Base-by-base conservation (phyloP, 2,888 invertebrate species). In the Zygaena filipendulae region DNA sequence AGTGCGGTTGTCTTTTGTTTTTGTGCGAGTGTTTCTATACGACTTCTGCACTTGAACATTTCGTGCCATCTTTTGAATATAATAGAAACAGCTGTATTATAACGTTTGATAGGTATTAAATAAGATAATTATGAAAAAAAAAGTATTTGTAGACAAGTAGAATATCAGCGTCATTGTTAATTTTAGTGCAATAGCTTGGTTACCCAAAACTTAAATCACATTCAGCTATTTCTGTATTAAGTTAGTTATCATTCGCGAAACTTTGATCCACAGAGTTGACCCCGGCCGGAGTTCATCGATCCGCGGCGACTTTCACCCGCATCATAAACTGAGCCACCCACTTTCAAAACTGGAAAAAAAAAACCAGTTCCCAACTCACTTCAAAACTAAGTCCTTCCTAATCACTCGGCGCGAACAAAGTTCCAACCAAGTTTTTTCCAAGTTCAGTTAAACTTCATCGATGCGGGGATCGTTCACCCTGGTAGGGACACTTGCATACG, bases 381-480 rank as follows among this genome's bases (percentile, higher is more conserved):
- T 77, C 68, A 70, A 61, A 79, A 79, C 77, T 77, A 77, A 79
- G 74, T 75, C 74, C n/a, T 66, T 74, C 72, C 77, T 79, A 79
- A 79, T 79, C 79, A 79, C 74, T 67, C 67, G 66, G 69, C 71
- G 70, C 66, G 69, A 66, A 68, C 66, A 61, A 74, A 75, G 58
- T 75, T 74, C 54, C 40, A n/a, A 42, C 50, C 51, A 66, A 74
- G 71, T 75, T 74, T 79, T 77, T 75, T 75, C 67, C 71, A 74
- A 79, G 74, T 77, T 75, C 69, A 69, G 62, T 60, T 61, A 52
- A 74, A 74, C 60, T 75, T 69, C 69, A 72, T 75, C 72, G 74
- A 77, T 75, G 75, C 71, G 69, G 67, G 63, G 72, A 71, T 68
- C 74, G 64, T 75, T 75, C 72, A 74, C 71, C 72, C 70, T 66